Base-by-base conservation (phyloP, 2,113 vertebrate species). In the Mesoclemmys tuberculata region DNA sequence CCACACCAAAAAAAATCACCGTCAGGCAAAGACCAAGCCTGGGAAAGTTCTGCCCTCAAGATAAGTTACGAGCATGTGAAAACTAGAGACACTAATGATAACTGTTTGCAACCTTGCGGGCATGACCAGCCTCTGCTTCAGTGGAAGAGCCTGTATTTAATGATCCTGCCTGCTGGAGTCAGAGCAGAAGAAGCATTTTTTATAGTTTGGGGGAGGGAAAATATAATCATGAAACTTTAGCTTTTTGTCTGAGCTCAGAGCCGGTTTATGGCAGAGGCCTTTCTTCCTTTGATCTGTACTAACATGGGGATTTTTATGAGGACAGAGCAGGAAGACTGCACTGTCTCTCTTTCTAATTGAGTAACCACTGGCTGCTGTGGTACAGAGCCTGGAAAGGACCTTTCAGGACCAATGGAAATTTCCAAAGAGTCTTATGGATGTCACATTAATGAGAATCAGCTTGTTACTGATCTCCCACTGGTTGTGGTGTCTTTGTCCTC, bases 311-410 rank as follows among this genome's bases (percentile, higher is more conserved):
- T 55, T 27, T 41, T 44, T 44, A 31, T 41, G 56, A 54, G 55
- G 29, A 49, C 46, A 0, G n/a, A 83, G 54, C 54, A 75, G 75
- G 49, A 54, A 14, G n/a, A 86, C 83, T 0, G 26, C n/a, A 58
- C 38, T 1, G 0, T 9, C 21, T 35, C 83, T 64, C 82, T 49
- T 24, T 44, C 56, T 13, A 2, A 18, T 0, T 4, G 2, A 7
- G 26, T n/a, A 31, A 48, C 3, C 0, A 0, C 29, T 12, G 0
- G 1, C 61, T 54, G 49, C 1, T 0, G 35, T 21, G 2, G 64
- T 19, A 51, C 80, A 80, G 44, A 56, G 24, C 44, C 18, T 0
- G 2, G 80, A 92, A n/a, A 2, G 35, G 22, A 75, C 49, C 68
- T 26, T 79, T 71, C 1, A 0, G 78, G 27, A 3, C 2, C 1